Conservation (phyloP, 2,113 vertebrate species). For the Chaenocephalus aceratus region DNA sequence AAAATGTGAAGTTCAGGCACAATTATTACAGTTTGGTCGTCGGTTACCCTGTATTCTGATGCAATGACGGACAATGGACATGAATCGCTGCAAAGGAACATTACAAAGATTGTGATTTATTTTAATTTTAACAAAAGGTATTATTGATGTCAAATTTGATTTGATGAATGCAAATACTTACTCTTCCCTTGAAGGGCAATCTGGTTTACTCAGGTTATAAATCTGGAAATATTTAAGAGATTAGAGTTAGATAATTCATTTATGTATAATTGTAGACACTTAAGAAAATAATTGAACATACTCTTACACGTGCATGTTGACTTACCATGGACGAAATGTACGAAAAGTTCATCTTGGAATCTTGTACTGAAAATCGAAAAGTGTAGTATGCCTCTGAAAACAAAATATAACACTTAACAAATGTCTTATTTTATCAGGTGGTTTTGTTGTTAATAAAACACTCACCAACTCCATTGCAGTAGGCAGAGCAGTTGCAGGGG, state of each 20-base stretch:
- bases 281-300: not conserved
- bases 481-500: conserved; percentile 69
- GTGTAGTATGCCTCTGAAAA: conserved; percentile 76
- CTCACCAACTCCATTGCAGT: conserved; percentile 72
- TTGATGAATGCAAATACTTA: conserved; percentile 41
- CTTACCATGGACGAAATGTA: conserved; percentile 53
- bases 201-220: not conserved
- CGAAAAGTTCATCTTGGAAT: not conserved
- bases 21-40: not conserved
- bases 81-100: conserved; percentile 35
- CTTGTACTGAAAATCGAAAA: conserved; percentile 42
- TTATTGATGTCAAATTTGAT: not conserved
- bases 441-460: conserved; percentile 2
- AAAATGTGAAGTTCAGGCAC: not conserved
- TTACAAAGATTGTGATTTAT: not conserved
- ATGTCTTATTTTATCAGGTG: not conserved
- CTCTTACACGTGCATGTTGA: not conserved
- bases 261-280: not conserved
- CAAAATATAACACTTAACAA: not conserved
- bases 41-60: conserved; percentile 60
- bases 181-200: conserved; percentile 33
- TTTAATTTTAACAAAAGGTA: not conserved
- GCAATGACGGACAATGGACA: conserved; percentile 27
- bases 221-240: conserved; percentile 45
- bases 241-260: not conserved